Conservation (phyloP, 2,113 vertebrate species). For the Ceuthmochares aereus region DNA sequence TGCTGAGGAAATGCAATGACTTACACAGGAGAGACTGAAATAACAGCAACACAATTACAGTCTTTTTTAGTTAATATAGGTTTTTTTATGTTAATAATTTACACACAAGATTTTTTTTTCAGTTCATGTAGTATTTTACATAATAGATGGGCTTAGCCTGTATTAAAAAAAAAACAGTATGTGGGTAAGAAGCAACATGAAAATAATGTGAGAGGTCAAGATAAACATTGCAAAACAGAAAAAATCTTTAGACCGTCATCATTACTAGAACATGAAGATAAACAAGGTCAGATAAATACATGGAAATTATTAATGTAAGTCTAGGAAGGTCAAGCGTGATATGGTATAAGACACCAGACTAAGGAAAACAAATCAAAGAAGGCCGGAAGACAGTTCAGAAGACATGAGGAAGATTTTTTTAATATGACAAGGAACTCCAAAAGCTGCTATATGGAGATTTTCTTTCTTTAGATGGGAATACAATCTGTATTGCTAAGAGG, state of each 20-base stretch:
- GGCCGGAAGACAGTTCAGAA: background rate
- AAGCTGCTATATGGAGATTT: background rate
- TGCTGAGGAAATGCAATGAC: background rate
- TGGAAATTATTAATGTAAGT: background rate
- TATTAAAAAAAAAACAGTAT: background rate
- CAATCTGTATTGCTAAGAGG: background rate
- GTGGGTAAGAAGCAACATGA: background rate
- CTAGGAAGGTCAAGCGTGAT: background rate
- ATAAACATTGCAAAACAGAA: background rate
- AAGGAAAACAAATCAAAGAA: background rate
- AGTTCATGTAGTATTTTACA: background rate
- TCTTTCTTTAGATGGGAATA: background rate
- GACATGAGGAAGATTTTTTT: background rate
- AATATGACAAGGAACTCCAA: background rate
- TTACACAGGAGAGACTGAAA: background rate
- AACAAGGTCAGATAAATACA: background rate
- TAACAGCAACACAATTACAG: background rate
- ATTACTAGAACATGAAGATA: background rate
- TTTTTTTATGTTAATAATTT: background rate
- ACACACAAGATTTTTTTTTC: background rate
- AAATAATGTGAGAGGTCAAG: background rate
- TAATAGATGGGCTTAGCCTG: background rate
- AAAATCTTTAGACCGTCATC: background rate
- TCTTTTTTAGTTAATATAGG: background rate
- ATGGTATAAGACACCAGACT: background rate